phyloP scores from a whole-genome alignment of 2,797 vertebrate genomes.

The Coregonus suidteri region DNA sequence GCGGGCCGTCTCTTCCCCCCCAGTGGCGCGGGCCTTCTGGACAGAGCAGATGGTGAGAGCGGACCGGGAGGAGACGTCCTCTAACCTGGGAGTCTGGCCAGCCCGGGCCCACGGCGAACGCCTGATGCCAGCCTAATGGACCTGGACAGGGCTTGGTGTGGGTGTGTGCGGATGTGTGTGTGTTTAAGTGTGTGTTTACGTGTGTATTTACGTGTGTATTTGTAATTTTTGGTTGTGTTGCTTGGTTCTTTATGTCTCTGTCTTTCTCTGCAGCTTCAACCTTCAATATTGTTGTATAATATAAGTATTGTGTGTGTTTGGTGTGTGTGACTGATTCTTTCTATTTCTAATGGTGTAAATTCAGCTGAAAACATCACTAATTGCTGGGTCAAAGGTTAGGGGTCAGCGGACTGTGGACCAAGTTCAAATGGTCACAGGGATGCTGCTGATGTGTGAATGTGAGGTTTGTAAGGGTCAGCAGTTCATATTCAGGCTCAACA shows the following conservation, averaged over 20 bases:
- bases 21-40: constrained; percentile 73
- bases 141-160: constrained; percentile 57
- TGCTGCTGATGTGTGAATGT: not conserved
- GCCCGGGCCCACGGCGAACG: constrained; percentile 64
- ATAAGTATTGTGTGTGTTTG: too few species aligned
- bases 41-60: constrained; percentile 77
- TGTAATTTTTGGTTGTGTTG: not conserved
- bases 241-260: too few species aligned
- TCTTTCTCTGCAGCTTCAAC: too few species aligned
- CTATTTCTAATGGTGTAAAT: too few species aligned
- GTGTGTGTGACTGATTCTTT: too few species aligned
- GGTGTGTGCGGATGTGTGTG: not conserved
- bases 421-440: not conserved
- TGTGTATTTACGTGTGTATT: constrained; percentile 13
- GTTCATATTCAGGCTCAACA: not conserved
- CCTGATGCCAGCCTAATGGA: constrained; percentile 71
- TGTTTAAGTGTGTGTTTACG: constrained; percentile 8
- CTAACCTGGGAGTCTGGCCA: constrained; percentile 77
- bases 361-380: too few species aligned
- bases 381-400: too few species aligned
- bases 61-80: constrained; percentile 77
- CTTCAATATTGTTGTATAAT: too few species aligned
- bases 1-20: constrained; percentile 39
- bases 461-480: not conserved
- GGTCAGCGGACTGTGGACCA: too few species aligned